Conservation (phyloP, 2,888 invertebrate genomes). For the Andricus curvator region DNA sequence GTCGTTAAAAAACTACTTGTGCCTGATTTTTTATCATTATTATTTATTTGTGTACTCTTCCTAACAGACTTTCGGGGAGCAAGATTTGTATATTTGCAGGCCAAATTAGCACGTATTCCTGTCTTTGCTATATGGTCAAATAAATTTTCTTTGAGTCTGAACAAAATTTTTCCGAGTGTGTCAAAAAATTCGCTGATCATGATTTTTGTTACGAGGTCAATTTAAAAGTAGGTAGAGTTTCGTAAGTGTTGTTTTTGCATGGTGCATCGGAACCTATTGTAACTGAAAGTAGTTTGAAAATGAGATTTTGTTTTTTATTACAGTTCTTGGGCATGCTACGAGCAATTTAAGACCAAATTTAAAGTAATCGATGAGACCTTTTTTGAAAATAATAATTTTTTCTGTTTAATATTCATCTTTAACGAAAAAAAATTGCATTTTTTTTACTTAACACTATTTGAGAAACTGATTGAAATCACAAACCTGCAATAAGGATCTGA, state of each 20-base stretch:
- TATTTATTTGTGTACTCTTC: slow-evolving; percentile 57
- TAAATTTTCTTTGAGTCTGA: neutral
- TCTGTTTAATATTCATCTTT: too few relatives aligned
- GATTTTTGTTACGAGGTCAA: slow-evolving; percentile 24
- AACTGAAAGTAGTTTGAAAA: too few relatives aligned
- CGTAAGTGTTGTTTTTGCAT: neutral
- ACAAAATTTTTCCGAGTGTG: neutral
- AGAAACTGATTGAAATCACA: too few relatives aligned
- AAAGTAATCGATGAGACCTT: too few relatives aligned
- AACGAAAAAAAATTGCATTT: too few relatives aligned
- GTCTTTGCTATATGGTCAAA: slow-evolving; percentile 1
- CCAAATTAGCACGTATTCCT: neutral
- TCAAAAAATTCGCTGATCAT: neutral
- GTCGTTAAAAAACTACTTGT: slow-evolving; percentile 69
- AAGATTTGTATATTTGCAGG: slow-evolving; percentile 21
- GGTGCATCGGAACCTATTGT: too few relatives aligned
- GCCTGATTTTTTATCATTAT: slow-evolving; percentile 68
- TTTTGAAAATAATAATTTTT: too few relatives aligned
- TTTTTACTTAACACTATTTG: too few relatives aligned
- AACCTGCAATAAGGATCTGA: too few relatives aligned
- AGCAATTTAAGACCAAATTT: too few relatives aligned
- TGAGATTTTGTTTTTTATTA: too few relatives aligned
- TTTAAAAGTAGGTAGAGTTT: slow-evolving; percentile 9
- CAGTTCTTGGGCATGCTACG: too few relatives aligned
- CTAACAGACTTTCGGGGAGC: slow-evolving; percentile 41